Base-by-base conservation (phyloP, 2,888 invertebrate species). In the Andrena hattorfiana region DNA sequence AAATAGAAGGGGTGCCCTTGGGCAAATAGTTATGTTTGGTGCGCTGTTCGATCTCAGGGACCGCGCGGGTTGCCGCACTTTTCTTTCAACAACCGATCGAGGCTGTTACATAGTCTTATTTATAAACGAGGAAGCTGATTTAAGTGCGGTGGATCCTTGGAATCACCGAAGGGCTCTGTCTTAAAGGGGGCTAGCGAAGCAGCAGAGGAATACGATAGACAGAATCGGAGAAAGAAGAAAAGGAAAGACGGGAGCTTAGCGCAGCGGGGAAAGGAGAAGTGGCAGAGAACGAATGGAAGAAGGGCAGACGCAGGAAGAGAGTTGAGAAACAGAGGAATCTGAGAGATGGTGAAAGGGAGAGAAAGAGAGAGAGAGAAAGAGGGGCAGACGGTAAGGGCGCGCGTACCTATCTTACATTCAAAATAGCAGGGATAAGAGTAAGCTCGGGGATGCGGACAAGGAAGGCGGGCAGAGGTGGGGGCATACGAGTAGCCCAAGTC, bases 1-100 rank as follows among this genome's bases (percentile, higher is more conserved):
- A 93, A 92, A 93, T 89, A 92, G 88, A 92, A 92, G 91, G 93
- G 93, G 93, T 92, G 93, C 91, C 92, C 91, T 91, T 90, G 84
- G 89, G 90, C 90, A 93, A 93, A 93, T 91, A 93, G 90, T 93
- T 93, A 91, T 93, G 93, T 93, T 92, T 90, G 90, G 84, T 79
- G 85, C 87, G 79, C 77, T 79, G 74, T 81, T 81, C 28, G 48
- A 42, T 13, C 6, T 42, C 26, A 7, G 13, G 23, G 63, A 20
- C 23, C 23, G n/a, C 26, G 20, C 16, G 7, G 26, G 1, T n/a
- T n/a, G 60, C 16, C n/a, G 20, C n/a, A 6, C 30, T 10, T 26
- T 26, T 0, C 26, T 20, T 20, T 20, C 30, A 8, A 68, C 72
- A 68, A 67, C n/a, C 16, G 70, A n/a, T 73, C 64, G 54, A 28